These are phyloP conservation scores for Psephotus haematonotus DNA, from an alignment of 2,113 vertebrate species.

Conservation along the genomic window DNA sequence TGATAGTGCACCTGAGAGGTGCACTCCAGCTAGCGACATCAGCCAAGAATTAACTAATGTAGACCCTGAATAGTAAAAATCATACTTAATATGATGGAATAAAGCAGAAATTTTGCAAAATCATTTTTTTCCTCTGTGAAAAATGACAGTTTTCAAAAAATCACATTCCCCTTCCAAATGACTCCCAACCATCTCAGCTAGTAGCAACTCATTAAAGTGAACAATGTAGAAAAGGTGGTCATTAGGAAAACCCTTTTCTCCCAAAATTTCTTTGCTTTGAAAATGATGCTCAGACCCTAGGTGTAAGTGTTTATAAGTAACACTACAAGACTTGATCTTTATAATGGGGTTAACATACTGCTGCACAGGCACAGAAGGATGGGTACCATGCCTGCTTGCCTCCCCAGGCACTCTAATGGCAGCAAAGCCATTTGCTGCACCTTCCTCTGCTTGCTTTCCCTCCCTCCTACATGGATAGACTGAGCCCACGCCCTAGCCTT, in stretches of 20 bases:
- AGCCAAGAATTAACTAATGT: background rate
- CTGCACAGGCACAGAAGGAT: background rate
- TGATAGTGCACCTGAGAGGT: background rate
- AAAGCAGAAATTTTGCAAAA: background rate
- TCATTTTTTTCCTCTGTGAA: background rate
- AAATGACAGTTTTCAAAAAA: background rate
- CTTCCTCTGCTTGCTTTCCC: background rate
- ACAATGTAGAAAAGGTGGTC: background rate
- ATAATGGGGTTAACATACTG: accelerated
- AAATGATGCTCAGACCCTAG: background rate
- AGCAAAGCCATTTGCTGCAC: background rate
- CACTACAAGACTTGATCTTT: background rate
- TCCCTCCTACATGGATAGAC: accelerated
- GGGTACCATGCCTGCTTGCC: too few species aligned
- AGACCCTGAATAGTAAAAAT: background rate
- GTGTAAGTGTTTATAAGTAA: background rate
- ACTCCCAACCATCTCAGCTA: background rate
- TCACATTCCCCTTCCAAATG: background rate
- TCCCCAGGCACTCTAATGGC: accelerated
- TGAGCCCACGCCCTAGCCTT: accelerated
- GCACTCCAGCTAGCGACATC: background rate
- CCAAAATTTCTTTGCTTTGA: background rate
- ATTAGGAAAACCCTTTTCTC: background rate
- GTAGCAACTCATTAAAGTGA: background rate
- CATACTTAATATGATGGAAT: background rate